Evolutionary conservation across 2,888 invertebrate genomes (phyloP).

Genomic region (Rhabditoides inermis): DNA sequence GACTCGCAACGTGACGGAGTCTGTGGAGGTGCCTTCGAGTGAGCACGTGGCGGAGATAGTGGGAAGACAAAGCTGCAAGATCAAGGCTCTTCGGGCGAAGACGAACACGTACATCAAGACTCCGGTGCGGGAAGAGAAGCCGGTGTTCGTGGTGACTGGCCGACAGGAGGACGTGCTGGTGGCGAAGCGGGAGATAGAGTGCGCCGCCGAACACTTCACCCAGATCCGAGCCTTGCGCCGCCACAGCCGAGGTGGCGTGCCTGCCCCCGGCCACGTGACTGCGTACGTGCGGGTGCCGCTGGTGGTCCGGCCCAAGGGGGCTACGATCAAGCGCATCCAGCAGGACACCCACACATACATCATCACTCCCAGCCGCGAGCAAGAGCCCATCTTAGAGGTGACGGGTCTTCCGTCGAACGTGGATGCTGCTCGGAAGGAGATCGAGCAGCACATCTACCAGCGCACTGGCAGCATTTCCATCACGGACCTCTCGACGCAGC

Average conservation of each 20-base stretch:
- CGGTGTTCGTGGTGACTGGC: constrained; percentile 96
- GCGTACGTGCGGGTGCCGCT: constrained; percentile 88
- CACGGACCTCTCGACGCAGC: constrained; percentile 23
- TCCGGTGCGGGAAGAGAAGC: constrained; percentile 88
- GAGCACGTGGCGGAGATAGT: constrained; percentile 99
- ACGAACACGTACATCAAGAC: constrained; percentile 99
- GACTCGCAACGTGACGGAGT: constrained; percentile 88
- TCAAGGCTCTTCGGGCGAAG: constrained; percentile 94
- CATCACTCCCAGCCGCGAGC: constrained; percentile 92
- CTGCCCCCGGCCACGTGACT: constrained; percentile 68
- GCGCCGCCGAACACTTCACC: constrained; percentile 96
- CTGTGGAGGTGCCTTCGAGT: constrained; percentile 97
- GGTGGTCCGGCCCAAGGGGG: constrained; percentile 97
- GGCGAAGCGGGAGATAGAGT: constrained; percentile 92
- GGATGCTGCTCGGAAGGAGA: constrained; percentile 86
- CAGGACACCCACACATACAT: constrained; percentile 98
- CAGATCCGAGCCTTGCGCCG: constrained; percentile 67
- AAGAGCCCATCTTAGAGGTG: constrained; percentile 90
- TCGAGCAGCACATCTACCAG: constrained; percentile 84
- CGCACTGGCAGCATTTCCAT: constrained; percentile 51
- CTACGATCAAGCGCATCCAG: constrained; percentile 97
- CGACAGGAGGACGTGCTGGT: constrained; percentile 93
- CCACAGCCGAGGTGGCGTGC: constrained; percentile 37
- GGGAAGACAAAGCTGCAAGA: constrained; percentile 99
- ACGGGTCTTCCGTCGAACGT: constrained; percentile 94